These are phyloP conservation scores for Diaprepes abbreviatus DNA, from an alignment of 2,888 invertebrate species.

Conservation along the genomic window DNA sequence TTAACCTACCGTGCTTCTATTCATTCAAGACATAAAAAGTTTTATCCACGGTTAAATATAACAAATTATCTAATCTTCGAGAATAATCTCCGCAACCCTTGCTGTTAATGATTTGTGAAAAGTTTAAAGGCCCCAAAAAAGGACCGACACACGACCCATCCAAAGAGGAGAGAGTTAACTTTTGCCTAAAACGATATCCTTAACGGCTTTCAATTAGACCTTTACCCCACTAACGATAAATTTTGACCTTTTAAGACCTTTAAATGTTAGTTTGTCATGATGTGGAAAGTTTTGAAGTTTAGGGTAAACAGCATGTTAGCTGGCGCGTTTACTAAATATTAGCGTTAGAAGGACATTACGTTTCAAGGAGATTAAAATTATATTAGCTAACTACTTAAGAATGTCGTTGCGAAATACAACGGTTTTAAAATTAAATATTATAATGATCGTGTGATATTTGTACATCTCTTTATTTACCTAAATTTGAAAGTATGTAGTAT, in stretches of 20 bases:
- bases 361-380: background rate
- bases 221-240: conserved; percentile 21
- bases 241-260: conserved; percentile 26
- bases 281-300: conserved; percentile 27
- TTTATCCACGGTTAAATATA: too few relatives aligned
- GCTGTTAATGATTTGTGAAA: conserved; percentile 4
- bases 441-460: too few relatives aligned
- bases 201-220: conserved; percentile 27
- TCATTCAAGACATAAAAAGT: too few relatives aligned
- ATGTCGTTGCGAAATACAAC: too few relatives aligned
- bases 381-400: too few relatives aligned
- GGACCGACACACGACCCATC: background rate
- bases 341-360: background rate
- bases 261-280: conserved; percentile 28
- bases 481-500: too few relatives aligned
- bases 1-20: too few relatives aligned
- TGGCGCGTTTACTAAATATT: conserved; percentile 8
- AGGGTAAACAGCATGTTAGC: conserved; percentile 18
- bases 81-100: background rate
- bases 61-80: too few relatives aligned
- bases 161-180: background rate
- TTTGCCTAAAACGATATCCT: conserved; percentile 23
- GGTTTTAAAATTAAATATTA: too few relatives aligned
- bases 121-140: conserved; percentile 6
- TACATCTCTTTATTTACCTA: too few relatives aligned